Evolutionary conservation across 2,888 invertebrate genomes (phyloP), one percentile per base, ranked within the genome.

Genomic region (Ichneumon xanthorius): DNA sequence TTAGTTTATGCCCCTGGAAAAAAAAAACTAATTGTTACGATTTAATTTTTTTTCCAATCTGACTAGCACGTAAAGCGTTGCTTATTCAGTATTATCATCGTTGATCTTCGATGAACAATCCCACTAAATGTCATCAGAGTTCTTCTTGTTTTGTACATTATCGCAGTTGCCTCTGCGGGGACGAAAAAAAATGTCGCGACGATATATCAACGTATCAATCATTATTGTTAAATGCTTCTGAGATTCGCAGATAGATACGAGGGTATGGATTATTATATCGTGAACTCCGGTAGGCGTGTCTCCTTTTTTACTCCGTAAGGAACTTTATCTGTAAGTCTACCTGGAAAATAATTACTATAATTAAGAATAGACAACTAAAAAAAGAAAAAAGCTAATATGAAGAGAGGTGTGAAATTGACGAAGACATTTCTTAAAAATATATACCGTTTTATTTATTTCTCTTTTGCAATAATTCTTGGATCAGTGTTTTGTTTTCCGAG

Each of bases 371-470:
- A 81, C 67, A 30, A 70, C 61, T 61, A 78, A 86, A 87, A 84
- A 82, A 73, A 86, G 88, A 88, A 77, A 83, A 77, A 33, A 33
- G 37, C 9, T 9, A 40, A 70, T 88, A 87, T 85, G 79, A 84
- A 84, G 22, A 85, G 81, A 83, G 84, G 84, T 85, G 86, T 88
- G 33, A 61, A 76, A 85, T 71, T 82, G 68, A 85, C 72, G 65
- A 83, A 85, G 77, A 68, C 80, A 50, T 85, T 90, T 92, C 89
- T 91, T 92, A 91, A 92, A 92, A 92, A 93, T 92, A 92, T 92
- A 92, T 92, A 90, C 89, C 91, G 90, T 89, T 92, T 92, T 91
- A 90, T 91, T 91, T 88, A 89, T 89, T 88, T 88, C 84, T 87
- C 89, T 89, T 89, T 90, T 89, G 89, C 88, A 89, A 86, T 90